Evolutionary conservation across 2,797 vertebrate species (phyloP).

Genomic region (Lagocephalus sceleratus): DNA sequence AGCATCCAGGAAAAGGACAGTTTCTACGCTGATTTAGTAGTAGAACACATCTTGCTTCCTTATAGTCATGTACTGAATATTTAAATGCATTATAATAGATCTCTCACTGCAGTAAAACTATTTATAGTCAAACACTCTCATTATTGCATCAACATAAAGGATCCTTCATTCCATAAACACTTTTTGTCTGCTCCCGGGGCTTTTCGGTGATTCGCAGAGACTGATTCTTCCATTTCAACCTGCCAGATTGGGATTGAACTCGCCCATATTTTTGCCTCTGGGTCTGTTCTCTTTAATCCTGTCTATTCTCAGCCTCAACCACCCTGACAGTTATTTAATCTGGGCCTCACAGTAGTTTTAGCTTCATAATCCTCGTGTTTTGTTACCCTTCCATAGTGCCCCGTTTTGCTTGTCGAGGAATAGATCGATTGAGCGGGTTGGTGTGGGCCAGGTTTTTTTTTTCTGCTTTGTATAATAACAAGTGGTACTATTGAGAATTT

Average conservation of each 20-base stretch:
- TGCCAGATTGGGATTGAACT: slow-evolving; percentile 2
- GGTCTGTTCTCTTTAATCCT: slow-evolving; percentile 37
- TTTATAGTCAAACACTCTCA: not conserved
- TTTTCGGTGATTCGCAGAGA: slow-evolving; percentile 1
- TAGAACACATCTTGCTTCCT: slow-evolving; percentile 41
- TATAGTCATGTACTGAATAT: slow-evolving; percentile 4
- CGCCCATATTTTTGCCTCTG: slow-evolving; percentile 7
- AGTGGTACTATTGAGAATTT: not conserved
- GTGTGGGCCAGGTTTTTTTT: not conserved
- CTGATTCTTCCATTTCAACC: slow-evolving; percentile 4
- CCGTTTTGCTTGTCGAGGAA: slow-evolving; percentile 11
- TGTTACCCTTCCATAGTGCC: slow-evolving; percentile 5
- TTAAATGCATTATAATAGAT: not conserved
- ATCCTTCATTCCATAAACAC: too few relatives aligned
- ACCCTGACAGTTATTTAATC: slow-evolving; percentile 39
- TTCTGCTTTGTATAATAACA: not conserved
- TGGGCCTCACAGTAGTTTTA: slow-evolving; percentile 30
- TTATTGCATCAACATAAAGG: too few relatives aligned
- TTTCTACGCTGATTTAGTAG: slow-evolving; percentile 21
- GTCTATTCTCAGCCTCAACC: slow-evolving; percentile 23
- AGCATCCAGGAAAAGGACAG: slow-evolving; percentile 11
- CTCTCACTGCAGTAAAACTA: too few relatives aligned
- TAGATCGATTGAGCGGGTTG: slow-evolving; percentile 5
- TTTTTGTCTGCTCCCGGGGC: not conserved
- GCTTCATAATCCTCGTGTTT: slow-evolving; percentile 27